A percentile compares a stretch with the other conserved stretches of the same genome.
These are phyloP conservation scores for Invenusta paracnida DNA, from an alignment of 2,888 invertebrate genomes.

Conservation along the genomic window DNA sequence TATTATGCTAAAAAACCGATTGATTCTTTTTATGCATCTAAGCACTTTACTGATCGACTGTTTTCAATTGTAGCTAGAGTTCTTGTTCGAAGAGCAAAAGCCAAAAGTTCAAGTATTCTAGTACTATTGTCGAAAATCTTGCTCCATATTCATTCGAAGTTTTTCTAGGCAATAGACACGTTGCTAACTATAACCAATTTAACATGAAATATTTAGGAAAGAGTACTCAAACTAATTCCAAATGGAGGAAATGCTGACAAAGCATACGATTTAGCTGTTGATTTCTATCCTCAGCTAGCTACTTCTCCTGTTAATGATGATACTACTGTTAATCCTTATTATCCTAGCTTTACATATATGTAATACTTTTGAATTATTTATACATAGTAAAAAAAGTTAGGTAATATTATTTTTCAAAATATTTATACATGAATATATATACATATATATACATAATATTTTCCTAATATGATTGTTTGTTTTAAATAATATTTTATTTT, in stretches of 20 bases:
- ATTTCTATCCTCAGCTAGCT: neutral
- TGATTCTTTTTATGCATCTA: conserved; percentile 6
- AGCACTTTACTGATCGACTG: neutral
- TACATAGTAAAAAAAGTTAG: conserved; percentile 18
- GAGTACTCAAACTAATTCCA: conserved; percentile 11
- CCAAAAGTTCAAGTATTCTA: conserved; percentile 8
- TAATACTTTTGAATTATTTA: conserved; percentile 25
- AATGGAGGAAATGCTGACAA: conserved; percentile 10
- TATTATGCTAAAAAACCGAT: conserved; percentile 25
- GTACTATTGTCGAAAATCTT: conserved; percentile 19
- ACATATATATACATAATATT: neutral
- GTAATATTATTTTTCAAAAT: conserved; percentile 25
- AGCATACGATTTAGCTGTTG: conserved; percentile 14
- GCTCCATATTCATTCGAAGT: conserved; percentile 14
- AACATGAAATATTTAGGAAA: conserved; percentile 32
- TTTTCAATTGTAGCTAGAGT: neutral
- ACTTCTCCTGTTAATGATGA: conserved; percentile 5
- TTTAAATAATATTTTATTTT: conserved; percentile 18
- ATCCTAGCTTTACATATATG: neutral
- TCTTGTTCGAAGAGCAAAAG: conserved; percentile 24
- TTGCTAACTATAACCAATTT: conserved; percentile 29
- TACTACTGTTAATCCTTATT: neutral
- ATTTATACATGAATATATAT: conserved; percentile 20
- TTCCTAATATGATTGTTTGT: conserved; percentile 9
- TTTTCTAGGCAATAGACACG: neutral